Evolutionary conservation across 2,888 invertebrate genomes (phyloP), one percentile per base, ranked within the genome.

Genomic region (Zaprionus lineosus): DNA sequence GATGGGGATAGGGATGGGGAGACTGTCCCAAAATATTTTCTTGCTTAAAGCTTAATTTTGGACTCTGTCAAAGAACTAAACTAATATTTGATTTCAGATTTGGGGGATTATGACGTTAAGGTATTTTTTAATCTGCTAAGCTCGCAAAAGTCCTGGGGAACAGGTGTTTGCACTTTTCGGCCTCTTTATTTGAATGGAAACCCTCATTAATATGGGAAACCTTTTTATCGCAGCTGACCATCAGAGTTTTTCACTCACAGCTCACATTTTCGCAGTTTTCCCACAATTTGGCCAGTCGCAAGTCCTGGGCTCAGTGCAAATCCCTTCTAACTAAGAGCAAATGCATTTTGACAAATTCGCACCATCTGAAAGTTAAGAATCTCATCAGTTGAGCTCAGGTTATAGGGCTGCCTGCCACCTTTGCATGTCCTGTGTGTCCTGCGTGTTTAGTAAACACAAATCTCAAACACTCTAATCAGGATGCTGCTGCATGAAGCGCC

Each of bases 401-500:
- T n/a, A 33, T 8, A 15, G 16, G 28, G 46, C 29, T 48, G 57
- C 44, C 52, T 62, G 68, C 18, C 29, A n/a, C n/a, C n/a, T n/a
- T n/a, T n/a, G n/a, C n/a, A n/a, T n/a, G n/a, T n/a, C 14, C 5
- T 21, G 37, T 15, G 15, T 36, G 11, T 47, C 18, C 41, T 43
- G 11, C 44, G 36, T 81, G 76, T 72, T 76, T 58, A 72, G 37
- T 53, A 73, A 78, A 78, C 79, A 78, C 57, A 52, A 43, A 36
- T 29, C 67, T 43, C 57, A 24, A 57, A 34, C 44, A 56, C 44
- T 41, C 58, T 59, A 50, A 74, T 73, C 72, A 62, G 66, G 70
- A 73, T 74, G 52, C 62, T 44, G 41, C 31, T 24, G 26, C 8
- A 29, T 40, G 48, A 53, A 50, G 39, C 31, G 18, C 36, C 43